Percentiles rank a stretch among this genome's conserved stretches.
phyloP scores from a whole-genome alignment of 2,888 invertebrate genomes.

The Morpho achilles region DNA sequence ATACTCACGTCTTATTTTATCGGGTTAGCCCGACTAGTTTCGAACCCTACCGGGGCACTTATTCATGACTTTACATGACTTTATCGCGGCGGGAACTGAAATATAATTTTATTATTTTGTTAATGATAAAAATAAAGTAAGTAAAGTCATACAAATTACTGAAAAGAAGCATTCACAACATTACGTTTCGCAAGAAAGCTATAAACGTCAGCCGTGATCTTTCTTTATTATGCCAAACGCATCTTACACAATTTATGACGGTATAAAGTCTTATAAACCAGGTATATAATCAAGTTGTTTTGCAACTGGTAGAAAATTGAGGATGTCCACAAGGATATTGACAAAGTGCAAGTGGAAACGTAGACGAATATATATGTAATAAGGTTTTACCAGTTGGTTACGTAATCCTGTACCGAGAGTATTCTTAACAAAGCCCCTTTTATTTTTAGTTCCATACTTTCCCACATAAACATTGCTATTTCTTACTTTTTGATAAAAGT shows the following conservation, averaged over 20 bases:
- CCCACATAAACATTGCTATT: too few relatives aligned
- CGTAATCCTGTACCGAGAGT: neutral
- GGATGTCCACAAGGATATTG: slow-evolving; percentile 46
- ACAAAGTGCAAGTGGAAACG: slow-evolving; percentile 32
- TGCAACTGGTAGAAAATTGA: slow-evolving; percentile 36
- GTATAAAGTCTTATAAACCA: slow-evolving; percentile 10
- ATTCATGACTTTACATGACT: too few relatives aligned
- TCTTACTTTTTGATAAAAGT: too few relatives aligned
- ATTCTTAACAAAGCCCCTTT: neutral
- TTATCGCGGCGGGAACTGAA: too few relatives aligned
- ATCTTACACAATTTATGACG: slow-evolving; percentile 14
- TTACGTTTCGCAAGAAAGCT: slow-evolving; percentile 8
- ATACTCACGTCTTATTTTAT: too few relatives aligned
- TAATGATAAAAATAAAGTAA: too few relatives aligned
- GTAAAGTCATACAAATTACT: neutral
- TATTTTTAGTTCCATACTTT: too few relatives aligned
- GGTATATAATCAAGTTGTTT: slow-evolving; percentile 18
- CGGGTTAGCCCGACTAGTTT: too few relatives aligned
- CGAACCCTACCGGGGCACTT: too few relatives aligned
- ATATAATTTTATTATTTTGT: too few relatives aligned
- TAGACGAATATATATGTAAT: slow-evolving; percentile 4
- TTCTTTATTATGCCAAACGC: slow-evolving; percentile 7
- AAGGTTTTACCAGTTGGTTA: slow-evolving; percentile 16
- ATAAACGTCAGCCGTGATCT: slow-evolving; percentile 7
- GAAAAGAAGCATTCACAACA: neutral